Conservation (phyloP, 2,797 vertebrate genomes). For the Fistularia tabacaria region DNA sequence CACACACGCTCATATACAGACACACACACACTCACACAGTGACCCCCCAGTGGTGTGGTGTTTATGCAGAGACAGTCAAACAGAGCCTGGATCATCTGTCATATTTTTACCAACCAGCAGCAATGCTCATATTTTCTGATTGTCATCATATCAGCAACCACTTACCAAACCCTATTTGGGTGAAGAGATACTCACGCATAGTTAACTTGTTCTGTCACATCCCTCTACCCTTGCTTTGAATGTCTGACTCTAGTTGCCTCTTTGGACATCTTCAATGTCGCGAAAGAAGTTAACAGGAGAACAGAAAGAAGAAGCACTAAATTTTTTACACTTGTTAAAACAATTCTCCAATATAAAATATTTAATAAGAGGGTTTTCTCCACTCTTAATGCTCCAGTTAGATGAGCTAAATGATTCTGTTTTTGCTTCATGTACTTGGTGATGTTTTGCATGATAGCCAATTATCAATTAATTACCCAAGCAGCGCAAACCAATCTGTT, state of each 20-base stretch:
- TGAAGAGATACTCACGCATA: conserved; percentile 2
- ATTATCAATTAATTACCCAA: conserved; percentile 56
- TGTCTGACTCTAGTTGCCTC: conserved; percentile 1
- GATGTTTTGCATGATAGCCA: conserved; percentile 50
- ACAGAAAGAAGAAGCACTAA: conserved; percentile 19
- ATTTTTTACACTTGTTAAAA: conserved; percentile 9
- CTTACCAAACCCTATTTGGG: not conserved
- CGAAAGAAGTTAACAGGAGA: conserved; percentile 20
- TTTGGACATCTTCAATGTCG: conserved; percentile 14
- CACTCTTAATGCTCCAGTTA: conserved; percentile 40
- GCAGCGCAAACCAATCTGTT: conserved; percentile 32
- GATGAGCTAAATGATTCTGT: conserved; percentile 50
- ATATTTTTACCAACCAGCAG: conserved; percentile 17
- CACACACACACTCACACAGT: conserved; percentile 5
- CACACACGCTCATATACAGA: not conserved
- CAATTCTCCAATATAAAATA: conserved; percentile 43
- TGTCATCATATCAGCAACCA: conserved; percentile 10
- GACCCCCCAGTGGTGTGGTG: conserved; percentile 10
- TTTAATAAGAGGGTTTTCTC: conserved; percentile 47
- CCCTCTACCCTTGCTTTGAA: conserved; percentile 3
- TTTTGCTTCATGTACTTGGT: conserved; percentile 40
- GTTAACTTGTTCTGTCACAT: conserved; percentile 2
- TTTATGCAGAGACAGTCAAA: conserved; percentile 24
- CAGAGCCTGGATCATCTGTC: conserved; percentile 21
- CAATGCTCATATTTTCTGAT: not conserved